A percentile compares a stretch with the other conserved stretches of the same genome.
phyloP scores from a whole-genome alignment of 2,888 invertebrate genomes.

The Cephus rjabovi region DNA sequence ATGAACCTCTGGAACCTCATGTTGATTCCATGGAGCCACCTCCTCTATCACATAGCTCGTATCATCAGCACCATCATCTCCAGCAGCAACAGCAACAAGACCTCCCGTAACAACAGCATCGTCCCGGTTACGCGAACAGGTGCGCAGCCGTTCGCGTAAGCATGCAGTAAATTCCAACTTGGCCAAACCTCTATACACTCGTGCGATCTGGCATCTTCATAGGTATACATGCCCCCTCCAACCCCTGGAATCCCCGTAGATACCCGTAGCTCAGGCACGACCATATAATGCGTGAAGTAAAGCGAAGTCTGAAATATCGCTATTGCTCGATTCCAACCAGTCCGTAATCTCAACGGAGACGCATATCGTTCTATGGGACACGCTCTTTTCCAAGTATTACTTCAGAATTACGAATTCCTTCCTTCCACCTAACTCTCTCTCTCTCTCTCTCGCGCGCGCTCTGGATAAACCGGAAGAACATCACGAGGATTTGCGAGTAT shows the following conservation, averaged over 20 bases:
- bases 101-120: background rate
- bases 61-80: background rate
- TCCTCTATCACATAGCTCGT: background rate
- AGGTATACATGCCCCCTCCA: conserved; percentile 20
- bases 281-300: conserved; percentile 46
- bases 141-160: conserved; percentile 49
- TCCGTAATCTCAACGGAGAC: conserved; percentile 7
- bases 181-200: conserved; percentile 39
- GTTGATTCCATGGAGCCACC: background rate
- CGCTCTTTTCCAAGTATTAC: too few species aligned
- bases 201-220: background rate
- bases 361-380: too few species aligned
- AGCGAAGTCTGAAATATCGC: conserved; percentile 40
- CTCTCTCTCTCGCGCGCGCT: background rate
- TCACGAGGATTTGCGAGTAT: background rate
- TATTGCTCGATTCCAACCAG: conserved; percentile 26
- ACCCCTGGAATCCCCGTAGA: background rate
- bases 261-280: conserved; percentile 18
- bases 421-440: background rate
- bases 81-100: too few species aligned
- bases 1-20: background rate
- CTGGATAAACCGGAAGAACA: background rate
- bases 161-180: conserved; percentile 57
- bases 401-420: background rate
- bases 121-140: conserved; percentile 43